A percentile compares a stretch with the other conserved stretches of the same genome.
Conservation (phyloP, 2,888 invertebrate genomes). For the Eupithecia dodoneata region DNA sequence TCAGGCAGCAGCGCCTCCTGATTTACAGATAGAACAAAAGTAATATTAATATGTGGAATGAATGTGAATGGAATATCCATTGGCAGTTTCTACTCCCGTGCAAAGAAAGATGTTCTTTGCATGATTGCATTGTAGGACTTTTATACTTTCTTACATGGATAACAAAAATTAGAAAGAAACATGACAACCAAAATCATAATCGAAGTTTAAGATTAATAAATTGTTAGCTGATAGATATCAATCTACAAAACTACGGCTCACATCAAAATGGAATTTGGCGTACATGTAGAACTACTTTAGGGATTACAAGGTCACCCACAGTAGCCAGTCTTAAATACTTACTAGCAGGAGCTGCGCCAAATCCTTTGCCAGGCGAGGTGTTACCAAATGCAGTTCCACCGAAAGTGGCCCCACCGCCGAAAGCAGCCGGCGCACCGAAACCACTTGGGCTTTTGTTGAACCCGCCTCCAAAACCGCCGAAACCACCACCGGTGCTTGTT, state of each 20-base stretch:
- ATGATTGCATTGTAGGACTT: too few relatives aligned
- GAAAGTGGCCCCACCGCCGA: conserved; percentile 80
- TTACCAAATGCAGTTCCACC: conserved; percentile 81
- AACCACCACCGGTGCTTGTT: conserved; percentile 48
- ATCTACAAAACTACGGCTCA: too few relatives aligned
- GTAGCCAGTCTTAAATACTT: conserved; percentile 35
- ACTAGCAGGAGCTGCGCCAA: conserved; percentile 66
- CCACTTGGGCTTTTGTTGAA: conserved; percentile 74
- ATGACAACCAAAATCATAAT: too few relatives aligned
- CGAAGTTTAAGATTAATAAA: too few relatives aligned
- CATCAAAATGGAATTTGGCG: too few relatives aligned
- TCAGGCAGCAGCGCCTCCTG: not conserved
- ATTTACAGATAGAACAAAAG: too few relatives aligned
- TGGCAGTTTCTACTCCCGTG: not conserved
- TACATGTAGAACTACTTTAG: too few relatives aligned
- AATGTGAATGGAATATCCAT: not conserved
- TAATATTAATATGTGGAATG: too few relatives aligned
- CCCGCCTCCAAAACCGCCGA: conserved; percentile 66
- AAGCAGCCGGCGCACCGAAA: conserved; percentile 75
- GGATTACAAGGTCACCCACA: not conserved
- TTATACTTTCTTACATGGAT: not conserved
- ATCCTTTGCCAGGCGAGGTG: conserved; percentile 76
- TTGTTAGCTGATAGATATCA: too few relatives aligned
- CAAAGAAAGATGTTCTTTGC: not conserved
- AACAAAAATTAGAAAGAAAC: not conserved